A percentile compares a stretch with the other conserved stretches of the same genome.
Evolutionary conservation across 2,797 vertebrate species (phyloP).

Genomic region (Malurus splendens): DNA sequence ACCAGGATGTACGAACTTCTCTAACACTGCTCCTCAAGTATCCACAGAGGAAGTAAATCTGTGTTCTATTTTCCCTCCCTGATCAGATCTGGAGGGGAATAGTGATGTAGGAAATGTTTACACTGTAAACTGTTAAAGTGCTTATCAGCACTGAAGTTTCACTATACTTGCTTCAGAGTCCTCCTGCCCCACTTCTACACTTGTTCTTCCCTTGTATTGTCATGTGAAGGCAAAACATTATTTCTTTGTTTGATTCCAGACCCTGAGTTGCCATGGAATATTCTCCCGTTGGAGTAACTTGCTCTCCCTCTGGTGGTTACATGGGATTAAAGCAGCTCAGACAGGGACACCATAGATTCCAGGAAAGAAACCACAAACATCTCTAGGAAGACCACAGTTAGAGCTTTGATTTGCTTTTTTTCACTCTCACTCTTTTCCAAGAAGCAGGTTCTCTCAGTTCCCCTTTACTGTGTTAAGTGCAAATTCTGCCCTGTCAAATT

Average conservation of each 20-base stretch:
- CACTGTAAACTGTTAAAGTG: not conserved
- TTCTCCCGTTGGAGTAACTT: not conserved
- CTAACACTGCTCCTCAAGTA: not conserved
- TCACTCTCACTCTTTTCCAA: not conserved
- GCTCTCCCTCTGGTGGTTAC: constrained; percentile 48
- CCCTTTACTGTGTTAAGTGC: not conserved
- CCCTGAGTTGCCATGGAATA: not conserved
- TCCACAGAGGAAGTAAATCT: not conserved
- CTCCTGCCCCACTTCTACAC: not conserved
- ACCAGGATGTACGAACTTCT: not conserved
- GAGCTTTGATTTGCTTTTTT: not conserved
- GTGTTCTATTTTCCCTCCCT: not conserved
- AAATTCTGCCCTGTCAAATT: not conserved
- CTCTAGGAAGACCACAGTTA: not conserved
- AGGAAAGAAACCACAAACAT: not conserved
- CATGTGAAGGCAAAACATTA: not conserved
- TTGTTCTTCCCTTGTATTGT: not conserved
- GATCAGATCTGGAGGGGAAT: not conserved
- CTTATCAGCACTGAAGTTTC: not conserved
- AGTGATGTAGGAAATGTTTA: not conserved
- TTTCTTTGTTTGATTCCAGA: not conserved
- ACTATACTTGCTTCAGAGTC: not conserved
- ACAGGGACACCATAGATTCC: accelerated
- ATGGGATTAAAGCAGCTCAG: not conserved
- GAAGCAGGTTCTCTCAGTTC: not conserved